These are phyloP conservation scores for Cotesia vestalis DNA, from an alignment of 1,140 invertebrate species.

Conservation along the genomic window DNA sequence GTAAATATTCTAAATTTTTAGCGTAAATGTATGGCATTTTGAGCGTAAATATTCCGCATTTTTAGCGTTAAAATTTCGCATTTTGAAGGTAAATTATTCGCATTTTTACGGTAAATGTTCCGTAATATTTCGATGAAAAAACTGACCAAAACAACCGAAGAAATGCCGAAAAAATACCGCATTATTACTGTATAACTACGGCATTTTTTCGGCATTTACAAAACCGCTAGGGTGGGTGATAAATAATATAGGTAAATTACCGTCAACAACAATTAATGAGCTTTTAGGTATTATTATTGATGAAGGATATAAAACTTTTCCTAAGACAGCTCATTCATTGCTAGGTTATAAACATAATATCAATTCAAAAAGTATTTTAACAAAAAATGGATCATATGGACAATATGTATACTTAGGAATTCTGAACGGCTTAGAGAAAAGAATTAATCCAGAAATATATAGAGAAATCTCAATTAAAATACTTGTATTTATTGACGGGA, in stretches of 20 bases:
- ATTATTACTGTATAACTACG: no score
- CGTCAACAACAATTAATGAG: slow-evolving; percentile 24
- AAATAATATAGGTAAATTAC: slow-evolving; percentile 29
- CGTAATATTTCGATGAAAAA: no score
- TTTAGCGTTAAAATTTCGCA: no score
- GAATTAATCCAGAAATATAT: slow-evolving; percentile 34
- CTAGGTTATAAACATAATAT: slow-evolving; percentile 28
- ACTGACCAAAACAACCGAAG: no score
- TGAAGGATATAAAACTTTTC: slow-evolving; percentile 34
- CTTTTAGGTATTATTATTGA: slow-evolving; percentile 25
- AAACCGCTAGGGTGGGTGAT: no score
- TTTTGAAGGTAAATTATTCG: no score
- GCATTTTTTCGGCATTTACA: no score
- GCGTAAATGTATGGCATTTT: no score
- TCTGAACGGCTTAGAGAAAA: slow-evolving; percentile 28
- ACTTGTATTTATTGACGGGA: not conserved
- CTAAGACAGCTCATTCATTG: slow-evolving; percentile 35
- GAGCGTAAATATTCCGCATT: no score
- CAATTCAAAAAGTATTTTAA: slow-evolving; percentile 18
- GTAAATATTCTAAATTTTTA: no score
- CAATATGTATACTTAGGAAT: slow-evolving; percentile 39
- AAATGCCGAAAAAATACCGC: no score
- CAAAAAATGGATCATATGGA: slow-evolving; percentile 15
- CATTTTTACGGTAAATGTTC: no score
- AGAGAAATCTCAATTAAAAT: slow-evolving; percentile 25